Percentiles rank a stretch among this genome's conserved stretches.
Conservation (phyloP, 2,113 vertebrate species). For the Azemiops feae region DNA sequence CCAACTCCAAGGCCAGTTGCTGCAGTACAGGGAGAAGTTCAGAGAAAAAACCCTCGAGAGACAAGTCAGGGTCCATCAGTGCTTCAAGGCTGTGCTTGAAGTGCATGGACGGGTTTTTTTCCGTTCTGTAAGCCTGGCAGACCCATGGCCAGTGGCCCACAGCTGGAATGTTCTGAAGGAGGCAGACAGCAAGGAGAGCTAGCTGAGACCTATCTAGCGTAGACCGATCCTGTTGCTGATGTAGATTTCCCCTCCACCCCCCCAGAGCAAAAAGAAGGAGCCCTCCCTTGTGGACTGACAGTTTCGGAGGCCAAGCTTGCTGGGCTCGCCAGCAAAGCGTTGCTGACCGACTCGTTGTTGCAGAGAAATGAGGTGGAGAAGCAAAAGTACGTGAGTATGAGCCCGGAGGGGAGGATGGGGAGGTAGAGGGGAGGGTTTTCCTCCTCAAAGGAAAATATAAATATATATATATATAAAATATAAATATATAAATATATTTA, state of each 20-base stretch:
- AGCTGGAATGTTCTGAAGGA: background rate
- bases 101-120: background rate
- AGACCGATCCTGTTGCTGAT: background rate
- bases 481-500: too few species aligned
- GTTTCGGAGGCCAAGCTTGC: slow-evolving; percentile 65
- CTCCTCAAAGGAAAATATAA: background rate
- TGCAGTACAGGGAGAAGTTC: background rate
- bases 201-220: background rate
- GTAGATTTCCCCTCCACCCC: slow-evolving; percentile 20
- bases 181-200: background rate
- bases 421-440: too few species aligned
- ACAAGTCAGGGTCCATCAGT: background rate
- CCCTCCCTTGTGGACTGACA: slow-evolving; percentile 31
- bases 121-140: background rate
- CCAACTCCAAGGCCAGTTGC: too few species aligned
- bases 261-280: slow-evolving; percentile 71
- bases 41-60: too few species aligned
- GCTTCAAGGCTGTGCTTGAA: background rate
- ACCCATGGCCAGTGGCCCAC: background rate
- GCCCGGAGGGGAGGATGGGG: rapidly evolving
- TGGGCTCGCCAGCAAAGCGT: slow-evolving; percentile 74
- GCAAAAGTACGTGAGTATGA: slow-evolving; percentile 79
- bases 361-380: slow-evolving; percentile 82
- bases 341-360: slow-evolving; percentile 69
- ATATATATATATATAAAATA: too few species aligned